These are phyloP conservation scores for Anser brachyrhynchus DNA, from an alignment of 2,113 vertebrate genomes.

Conservation along the genomic window DNA sequence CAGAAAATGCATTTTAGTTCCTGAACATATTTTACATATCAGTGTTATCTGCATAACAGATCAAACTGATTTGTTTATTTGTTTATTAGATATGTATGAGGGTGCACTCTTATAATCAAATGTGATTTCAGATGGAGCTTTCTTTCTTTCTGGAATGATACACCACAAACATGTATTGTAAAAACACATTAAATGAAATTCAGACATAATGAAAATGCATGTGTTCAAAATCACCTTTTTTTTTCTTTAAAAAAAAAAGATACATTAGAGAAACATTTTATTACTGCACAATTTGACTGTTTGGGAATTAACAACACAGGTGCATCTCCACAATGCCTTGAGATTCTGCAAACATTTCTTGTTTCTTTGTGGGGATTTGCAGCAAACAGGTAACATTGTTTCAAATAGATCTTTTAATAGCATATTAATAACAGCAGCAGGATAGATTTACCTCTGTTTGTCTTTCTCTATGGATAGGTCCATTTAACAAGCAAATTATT, in stretches of 20 bases:
- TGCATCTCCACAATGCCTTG: background rate
- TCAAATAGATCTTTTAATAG: constrained; percentile 37
- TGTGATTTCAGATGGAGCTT: constrained; percentile 71
- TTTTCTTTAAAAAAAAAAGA: background rate
- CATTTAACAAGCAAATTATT: constrained; percentile 44
- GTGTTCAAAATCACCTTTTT: constrained; percentile 60
- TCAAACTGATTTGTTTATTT: constrained; percentile 80
- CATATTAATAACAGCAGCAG: constrained; percentile 1
- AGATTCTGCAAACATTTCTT: constrained; percentile 27
- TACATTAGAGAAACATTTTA: constrained; percentile 56
- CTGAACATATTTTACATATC: constrained; percentile 64
- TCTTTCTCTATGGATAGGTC: background rate
- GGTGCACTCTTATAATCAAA: constrained; percentile 68
- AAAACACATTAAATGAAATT: constrained; percentile 76
- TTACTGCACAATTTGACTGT: constrained; percentile 44
- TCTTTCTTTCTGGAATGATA: constrained; percentile 54
- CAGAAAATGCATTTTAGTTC: constrained; percentile 67
- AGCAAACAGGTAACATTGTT: background rate
- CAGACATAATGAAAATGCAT: constrained; percentile 71
- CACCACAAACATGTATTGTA: constrained; percentile 51
- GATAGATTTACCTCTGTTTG: constrained; percentile 13
- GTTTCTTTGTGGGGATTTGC: constrained; percentile 12
- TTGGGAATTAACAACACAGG: constrained; percentile 62
- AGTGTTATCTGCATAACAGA: constrained; percentile 70
- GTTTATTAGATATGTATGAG: constrained; percentile 75